Evolutionary conservation across 2,113 vertebrate species (phyloP).

Genomic region (Rhea americana): DNA sequence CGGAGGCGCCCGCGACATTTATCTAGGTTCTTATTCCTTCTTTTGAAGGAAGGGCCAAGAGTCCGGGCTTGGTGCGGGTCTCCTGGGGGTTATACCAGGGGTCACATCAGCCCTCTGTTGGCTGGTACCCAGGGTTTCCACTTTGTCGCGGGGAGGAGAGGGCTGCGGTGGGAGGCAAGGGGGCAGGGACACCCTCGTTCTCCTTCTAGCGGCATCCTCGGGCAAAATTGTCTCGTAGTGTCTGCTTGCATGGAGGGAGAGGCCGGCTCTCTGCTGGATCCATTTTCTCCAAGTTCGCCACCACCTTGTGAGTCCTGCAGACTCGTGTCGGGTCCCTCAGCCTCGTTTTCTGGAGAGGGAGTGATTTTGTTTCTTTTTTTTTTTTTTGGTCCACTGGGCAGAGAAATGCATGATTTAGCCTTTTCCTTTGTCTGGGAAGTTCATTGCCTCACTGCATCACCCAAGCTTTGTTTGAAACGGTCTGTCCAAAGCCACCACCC

Average conservation of each 20-base stretch:
- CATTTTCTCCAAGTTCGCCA: not conserved
- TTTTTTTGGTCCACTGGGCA: not conserved
- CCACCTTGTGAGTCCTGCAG: not conserved
- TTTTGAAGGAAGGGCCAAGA: not conserved
- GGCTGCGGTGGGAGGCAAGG: not conserved
- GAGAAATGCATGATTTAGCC: not conserved
- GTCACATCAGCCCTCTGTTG: not conserved
- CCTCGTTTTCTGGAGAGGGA: not conserved
- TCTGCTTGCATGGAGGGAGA: accelerated
- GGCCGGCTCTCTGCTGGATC: not conserved
- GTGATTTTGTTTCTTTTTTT: too few species aligned
- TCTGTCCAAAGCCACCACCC: accelerated
- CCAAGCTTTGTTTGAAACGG: not conserved
- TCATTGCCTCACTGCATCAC: not conserved
- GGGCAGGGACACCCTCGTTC: not conserved
- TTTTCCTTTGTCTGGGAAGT: not conserved
- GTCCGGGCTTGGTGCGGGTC: not conserved
- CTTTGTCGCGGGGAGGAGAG: not conserved
- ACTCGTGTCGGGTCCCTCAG: not conserved
- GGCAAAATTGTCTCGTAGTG: not conserved
- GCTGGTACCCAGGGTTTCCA: not conserved
- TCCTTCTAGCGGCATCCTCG: not conserved
- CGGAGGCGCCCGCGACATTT: not conserved
- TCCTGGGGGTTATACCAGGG: not conserved
- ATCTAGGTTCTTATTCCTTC: not conserved